A percentile compares a stretch with the other conserved stretches of the same genome.
phyloP scores from a whole-genome alignment of 2,113 vertebrate species.

The crab-eating macaque (Macaca fascicularis) region T2T-MFA8v1.1 NC_088376.1:75514501-75515000 shows the following conservation, averaged over 20 bases:
- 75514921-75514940: not conserved
- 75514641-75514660: not conserved
- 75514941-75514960: not conserved
- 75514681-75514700: not conserved
- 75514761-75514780: not conserved
- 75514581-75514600: not conserved
- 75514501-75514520: too few relatives aligned
- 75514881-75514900: not conserved
- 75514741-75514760: not conserved
- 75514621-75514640: not conserved
- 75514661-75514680: not conserved
- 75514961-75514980: not conserved
- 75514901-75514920: not conserved
- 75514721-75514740: not conserved
- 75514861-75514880: not conserved
- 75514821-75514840: not conserved
- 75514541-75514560: not conserved
- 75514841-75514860: not conserved
- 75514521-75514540: not conserved
- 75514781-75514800: not conserved
- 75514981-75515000: not conserved
- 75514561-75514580: slow-evolving; percentile 15
- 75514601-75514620: not conserved
- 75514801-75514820: not conserved
- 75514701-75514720: not conserved